A percentile compares a stretch with the other conserved stretches of the same genome.
Conservation (phyloP, 1,140 invertebrate genomes). For the Anastrepha obliqua region DNA sequence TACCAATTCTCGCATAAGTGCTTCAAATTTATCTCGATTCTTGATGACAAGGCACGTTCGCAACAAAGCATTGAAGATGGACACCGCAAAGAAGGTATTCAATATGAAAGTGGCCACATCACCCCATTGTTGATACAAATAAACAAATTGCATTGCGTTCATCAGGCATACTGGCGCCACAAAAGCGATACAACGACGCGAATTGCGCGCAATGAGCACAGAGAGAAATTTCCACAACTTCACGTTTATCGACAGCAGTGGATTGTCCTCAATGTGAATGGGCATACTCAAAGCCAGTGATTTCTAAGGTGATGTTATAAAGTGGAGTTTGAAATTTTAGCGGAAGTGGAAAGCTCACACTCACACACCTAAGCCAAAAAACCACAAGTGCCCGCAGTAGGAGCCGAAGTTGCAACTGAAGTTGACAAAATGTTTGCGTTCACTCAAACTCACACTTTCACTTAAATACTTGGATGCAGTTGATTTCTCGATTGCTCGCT, state of each 20-base stretch:
- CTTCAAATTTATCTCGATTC: conserved; percentile 61
- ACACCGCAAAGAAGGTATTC: conserved; percentile 68
- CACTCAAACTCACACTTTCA: not conserved
- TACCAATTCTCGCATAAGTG: conserved; percentile 60
- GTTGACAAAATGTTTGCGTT: conserved; percentile 20
- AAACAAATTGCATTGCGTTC: conserved; percentile 69
- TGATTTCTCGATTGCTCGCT: conserved; percentile 29
- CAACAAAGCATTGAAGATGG: conserved; percentile 67
- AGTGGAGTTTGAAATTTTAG: not conserved
- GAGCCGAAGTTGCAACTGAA: not conserved
- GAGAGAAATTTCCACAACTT: conserved; percentile 65
- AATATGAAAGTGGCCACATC: conserved; percentile 67
- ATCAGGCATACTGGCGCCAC: conserved; percentile 65
- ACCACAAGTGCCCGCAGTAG: not conserved
- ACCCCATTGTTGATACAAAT: conserved; percentile 66
- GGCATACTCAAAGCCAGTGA: not conserved
- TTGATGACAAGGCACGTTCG: conserved; percentile 66
- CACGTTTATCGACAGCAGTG: conserved; percentile 67
- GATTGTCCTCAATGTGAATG: conserved; percentile 61
- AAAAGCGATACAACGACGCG: conserved; percentile 65
- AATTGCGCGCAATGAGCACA: conserved; percentile 64
- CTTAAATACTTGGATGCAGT: not conserved
- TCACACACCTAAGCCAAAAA: not conserved
- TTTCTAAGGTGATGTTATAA: not conserved
- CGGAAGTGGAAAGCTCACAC: not conserved